Evolutionary conservation across 2,888 invertebrate genomes (phyloP).

Genomic region (Axea sp.): DNA sequence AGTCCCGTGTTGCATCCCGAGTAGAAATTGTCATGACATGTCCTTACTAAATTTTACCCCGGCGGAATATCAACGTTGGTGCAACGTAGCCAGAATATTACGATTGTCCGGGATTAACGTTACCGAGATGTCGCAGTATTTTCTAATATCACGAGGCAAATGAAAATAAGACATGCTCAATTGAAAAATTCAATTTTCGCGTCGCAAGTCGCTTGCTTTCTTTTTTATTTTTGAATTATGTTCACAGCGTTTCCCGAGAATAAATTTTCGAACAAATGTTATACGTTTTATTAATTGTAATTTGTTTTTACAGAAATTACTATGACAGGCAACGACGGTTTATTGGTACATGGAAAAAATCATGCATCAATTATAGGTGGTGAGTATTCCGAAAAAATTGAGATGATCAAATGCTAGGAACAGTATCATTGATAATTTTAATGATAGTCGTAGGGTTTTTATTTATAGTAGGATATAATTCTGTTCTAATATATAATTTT

Average conservation of each 20-base stretch:
- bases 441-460: too few relatives aligned
- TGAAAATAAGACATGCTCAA: constrained; percentile 57
- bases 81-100: constrained; percentile 55
- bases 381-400: neutral
- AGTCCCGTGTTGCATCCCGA: constrained; percentile 52
- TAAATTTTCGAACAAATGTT: too few relatives aligned
- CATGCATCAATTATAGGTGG: constrained; percentile 50
- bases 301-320: constrained; percentile 38
- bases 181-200: constrained; percentile 51
- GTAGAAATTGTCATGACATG: constrained; percentile 55
- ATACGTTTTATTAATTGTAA: constrained; percentile 18
- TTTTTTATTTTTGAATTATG: constrained; percentile 12
- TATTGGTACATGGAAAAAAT: constrained; percentile 37
- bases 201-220: constrained; percentile 1
- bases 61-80: constrained; percentile 51
- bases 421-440: neutral
- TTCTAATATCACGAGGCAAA: constrained; percentile 52
- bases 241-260: neutral
- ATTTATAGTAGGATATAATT: too few relatives aligned
- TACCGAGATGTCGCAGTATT: constrained; percentile 31
- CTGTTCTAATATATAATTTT: too few relatives aligned
- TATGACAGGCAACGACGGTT: constrained; percentile 23
- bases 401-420: too few relatives aligned
- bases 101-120: constrained; percentile 58
- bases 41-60: constrained; percentile 50